These are phyloP conservation scores for Callospermophilus lateralis DNA, from an alignment of 2,113 vertebrate genomes.

Conservation along the genomic window DNA sequence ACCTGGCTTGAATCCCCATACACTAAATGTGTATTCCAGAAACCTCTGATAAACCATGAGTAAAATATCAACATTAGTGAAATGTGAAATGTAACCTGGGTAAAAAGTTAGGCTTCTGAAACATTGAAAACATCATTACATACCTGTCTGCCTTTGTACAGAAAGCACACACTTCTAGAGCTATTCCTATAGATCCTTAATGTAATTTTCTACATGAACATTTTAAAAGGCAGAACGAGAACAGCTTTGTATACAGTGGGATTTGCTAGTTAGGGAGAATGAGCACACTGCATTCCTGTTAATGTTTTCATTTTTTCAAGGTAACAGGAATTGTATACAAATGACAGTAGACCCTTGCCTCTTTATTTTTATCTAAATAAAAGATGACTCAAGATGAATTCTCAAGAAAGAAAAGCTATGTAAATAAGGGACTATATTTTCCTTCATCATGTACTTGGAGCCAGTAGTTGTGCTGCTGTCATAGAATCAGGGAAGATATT, in stretches of 20 bases:
- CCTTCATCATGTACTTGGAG: conserved; percentile 95
- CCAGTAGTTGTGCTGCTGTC: conserved; percentile 94
- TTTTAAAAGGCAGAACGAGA: too few relatives aligned
- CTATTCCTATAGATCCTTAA: conserved; percentile 89
- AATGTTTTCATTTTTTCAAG: too few relatives aligned
- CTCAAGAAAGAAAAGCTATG: too few relatives aligned
- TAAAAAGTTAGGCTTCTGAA: conserved; percentile 89
- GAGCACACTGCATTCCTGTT: too few relatives aligned
- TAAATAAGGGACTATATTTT: too few relatives aligned
- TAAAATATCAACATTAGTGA: conserved; percentile 86
- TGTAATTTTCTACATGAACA: conserved; percentile 86
- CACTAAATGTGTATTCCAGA: conserved; percentile 82
- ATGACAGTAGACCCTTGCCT: too few relatives aligned
- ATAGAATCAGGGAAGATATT: conserved; percentile 98
- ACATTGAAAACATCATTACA: conserved; percentile 87
- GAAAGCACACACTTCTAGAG: conserved; percentile 86
- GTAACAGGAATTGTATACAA: too few relatives aligned
- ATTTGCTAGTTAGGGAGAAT: too few relatives aligned
- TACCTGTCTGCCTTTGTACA: conserved; percentile 89
- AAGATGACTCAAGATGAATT: too few relatives aligned
- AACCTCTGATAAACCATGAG: conserved; percentile 77
- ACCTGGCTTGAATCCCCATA: conserved; percentile 80
- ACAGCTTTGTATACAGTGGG: too few relatives aligned
- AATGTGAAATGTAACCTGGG: conserved; percentile 86
- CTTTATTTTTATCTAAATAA: too few relatives aligned